Evolutionary conservation across 2,797 vertebrate species (phyloP), one percentile per base, ranked within the genome.

Genomic region (Brachyalestes nurse): DNA sequence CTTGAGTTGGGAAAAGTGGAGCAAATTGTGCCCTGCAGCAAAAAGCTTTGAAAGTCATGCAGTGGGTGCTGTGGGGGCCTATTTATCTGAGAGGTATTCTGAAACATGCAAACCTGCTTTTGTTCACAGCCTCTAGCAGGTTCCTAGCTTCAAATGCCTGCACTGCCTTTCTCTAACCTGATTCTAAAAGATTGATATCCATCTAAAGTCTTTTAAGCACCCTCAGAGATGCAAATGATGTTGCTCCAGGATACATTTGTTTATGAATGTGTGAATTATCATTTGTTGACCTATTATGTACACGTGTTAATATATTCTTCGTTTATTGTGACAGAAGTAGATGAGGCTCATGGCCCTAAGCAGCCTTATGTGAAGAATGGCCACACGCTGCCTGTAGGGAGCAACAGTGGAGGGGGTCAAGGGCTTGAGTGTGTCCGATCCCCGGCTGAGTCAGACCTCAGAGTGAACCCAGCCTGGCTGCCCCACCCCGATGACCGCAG

Each of bases 321-420:
- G 8, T 71, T 77, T 42, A 58, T 83, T 17, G 25, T 85, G 82
- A 72, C 85, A 96, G 96, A 93, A 84, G 88, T 76, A 53, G 94
- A 93, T 19, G 95, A 96, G 19, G 40, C 89, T 6, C 95, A 93
- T 51, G 95, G 93, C 83, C 74, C 90, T 84, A 95, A 93, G 89
- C 93, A 92, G 0, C 79, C 90, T 1, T 89, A 93, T 0, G 90
- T 97, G 86, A 98, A 98, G 91, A 99, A 99, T 10, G 97, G 97
- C 79, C 97, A 98, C 85, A 98, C 97, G 0, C 84, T 95, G 47
- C 96, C 96, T 1, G 78, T 98, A 0, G 93, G 93, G 4, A 82
- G 83, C 0, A 89, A 88, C 14, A 78, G 84, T 0, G 83, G 82
- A 0, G 88, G 89, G 19, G 85, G 88, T 38, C 89, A 85, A 13